These are phyloP conservation scores for Magallana ariakensis DNA, from an alignment of 1,140 invertebrate genomes.

Conservation along the genomic window DNA sequence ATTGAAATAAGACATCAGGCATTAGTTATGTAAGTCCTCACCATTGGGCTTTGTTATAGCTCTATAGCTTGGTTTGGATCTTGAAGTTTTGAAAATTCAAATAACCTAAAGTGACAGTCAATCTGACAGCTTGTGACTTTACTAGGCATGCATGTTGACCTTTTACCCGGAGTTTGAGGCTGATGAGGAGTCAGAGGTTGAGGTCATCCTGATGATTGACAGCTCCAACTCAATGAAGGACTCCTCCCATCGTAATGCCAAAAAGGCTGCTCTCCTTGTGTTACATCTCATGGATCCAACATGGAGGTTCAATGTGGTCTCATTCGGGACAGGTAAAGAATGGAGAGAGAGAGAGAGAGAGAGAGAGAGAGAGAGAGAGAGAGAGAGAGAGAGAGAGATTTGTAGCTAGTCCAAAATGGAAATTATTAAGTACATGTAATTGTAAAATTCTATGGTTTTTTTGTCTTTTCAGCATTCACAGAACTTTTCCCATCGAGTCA, in stretches of 20 bases:
- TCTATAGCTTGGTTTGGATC: too few species aligned
- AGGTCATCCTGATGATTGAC: conserved; percentile 75
- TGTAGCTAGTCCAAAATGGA: too few species aligned
- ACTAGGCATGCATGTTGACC: conserved; percentile 79
- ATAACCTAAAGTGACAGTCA: too few species aligned
- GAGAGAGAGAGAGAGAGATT: too few species aligned
- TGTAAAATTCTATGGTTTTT: background rate
- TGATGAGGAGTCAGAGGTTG: conserved; percentile 61
- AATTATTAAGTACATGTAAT: too few species aligned
- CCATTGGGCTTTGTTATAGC: too few species aligned
- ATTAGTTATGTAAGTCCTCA: too few species aligned
- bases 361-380: too few species aligned
- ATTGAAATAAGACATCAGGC: too few species aligned
- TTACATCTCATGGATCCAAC: conserved; percentile 63
- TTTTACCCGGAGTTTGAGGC: conserved; percentile 80
- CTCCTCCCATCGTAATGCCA: conserved; percentile 66
- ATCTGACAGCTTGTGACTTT: background rate
- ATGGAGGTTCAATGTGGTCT: conserved; percentile 74
- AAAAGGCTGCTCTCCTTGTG: conserved; percentile 71
- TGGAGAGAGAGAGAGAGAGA: background rate
- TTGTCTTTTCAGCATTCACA: conserved; percentile 62
- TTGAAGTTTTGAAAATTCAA: too few species aligned
- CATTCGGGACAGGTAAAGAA: conserved; percentile 75
- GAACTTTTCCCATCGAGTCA: conserved; percentile 70
- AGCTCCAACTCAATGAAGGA: conserved; percentile 78